A percentile compares a stretch with the other conserved stretches of the same genome.
Conservation (phyloP, 2,113 vertebrate species). For the Dinomys branickii region DNA sequence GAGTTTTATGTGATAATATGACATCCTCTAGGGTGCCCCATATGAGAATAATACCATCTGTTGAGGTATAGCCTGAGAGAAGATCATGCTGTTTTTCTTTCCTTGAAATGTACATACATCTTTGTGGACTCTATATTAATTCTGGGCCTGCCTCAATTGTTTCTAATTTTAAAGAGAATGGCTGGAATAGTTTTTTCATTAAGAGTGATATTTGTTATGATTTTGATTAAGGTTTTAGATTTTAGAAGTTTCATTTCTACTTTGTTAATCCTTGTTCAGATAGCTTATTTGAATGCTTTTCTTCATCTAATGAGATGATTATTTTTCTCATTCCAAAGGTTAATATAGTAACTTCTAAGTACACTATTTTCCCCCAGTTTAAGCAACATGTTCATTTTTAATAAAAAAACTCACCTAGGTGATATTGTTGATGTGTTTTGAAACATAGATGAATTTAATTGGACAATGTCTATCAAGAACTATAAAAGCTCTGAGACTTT, state of each 20-base stretch:
- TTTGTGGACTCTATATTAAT: background rate
- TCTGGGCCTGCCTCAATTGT: background rate
- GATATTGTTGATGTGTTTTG: background rate
- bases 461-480: background rate
- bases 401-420: background rate
- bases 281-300: conserved; percentile 14
- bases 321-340: conserved; percentile 7
- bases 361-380: background rate
- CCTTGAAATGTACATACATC: background rate
- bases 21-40: background rate
- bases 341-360: background rate
- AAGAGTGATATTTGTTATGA: background rate
- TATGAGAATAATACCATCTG: background rate
- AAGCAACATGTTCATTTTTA: background rate
- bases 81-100: background rate
- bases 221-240: background rate
- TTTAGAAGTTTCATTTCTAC: background rate
- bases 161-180: conserved; percentile 27
- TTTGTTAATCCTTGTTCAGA: background rate
- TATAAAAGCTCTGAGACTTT: background rate
- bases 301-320: background rate
- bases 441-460: background rate
- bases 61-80: too few species aligned
- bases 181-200: conserved; percentile 20
- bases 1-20: background rate